Base-by-base conservation (phyloP, 2,888 invertebrate genomes). In the Metacarcinus magister region DNA sequence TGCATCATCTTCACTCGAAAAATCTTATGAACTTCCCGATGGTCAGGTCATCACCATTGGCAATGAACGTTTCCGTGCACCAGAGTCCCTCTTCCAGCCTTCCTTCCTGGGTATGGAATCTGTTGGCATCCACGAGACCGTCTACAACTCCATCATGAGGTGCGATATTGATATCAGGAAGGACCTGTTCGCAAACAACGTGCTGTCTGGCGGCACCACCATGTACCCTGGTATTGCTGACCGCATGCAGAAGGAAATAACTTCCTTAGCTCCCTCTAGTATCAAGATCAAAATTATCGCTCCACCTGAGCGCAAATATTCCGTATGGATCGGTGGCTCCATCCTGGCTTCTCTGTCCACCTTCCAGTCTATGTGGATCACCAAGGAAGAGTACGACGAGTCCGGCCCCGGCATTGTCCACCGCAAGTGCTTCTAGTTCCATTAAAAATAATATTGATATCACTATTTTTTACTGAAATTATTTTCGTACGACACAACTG, bases 211-310 rank as follows among this genome's bases (percentile, higher is more conserved):
- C 97, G 99, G 99, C 97, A 99, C 99, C 98, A 99, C 99, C 98
- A 99, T 99, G 99, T 99, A 99, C 98, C 99, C 99, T 97, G 99
- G 99, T 98, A 99, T 99, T 98, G 99, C 99, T 97, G 99, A 99
- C 98, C 98, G 99, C 97, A 99, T 99, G 99, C 99, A 99, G 98
- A 99, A 99, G 98, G 99, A 99, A 98, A 99, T 99, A 98, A 99
- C 99, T 97, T 98, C 99, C 96, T 98, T 99, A 97, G 98, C 98
- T 92, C 98, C 98, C 95, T 98, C 98, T 97, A 99, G 99, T 98
- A 99, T 99, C 98, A 99, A 99, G 98, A 99, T 99, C 98, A 99
- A 99, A 98, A 99, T 99, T 98, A 99, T 99, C 98, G 99, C 99
- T 95, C 96, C 96, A n/a, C 99, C 99, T 97, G 99, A 99, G 39